Base-by-base conservation (phyloP, 2,797 vertebrate species). In the Lepilemur septentrionalis region DNA sequence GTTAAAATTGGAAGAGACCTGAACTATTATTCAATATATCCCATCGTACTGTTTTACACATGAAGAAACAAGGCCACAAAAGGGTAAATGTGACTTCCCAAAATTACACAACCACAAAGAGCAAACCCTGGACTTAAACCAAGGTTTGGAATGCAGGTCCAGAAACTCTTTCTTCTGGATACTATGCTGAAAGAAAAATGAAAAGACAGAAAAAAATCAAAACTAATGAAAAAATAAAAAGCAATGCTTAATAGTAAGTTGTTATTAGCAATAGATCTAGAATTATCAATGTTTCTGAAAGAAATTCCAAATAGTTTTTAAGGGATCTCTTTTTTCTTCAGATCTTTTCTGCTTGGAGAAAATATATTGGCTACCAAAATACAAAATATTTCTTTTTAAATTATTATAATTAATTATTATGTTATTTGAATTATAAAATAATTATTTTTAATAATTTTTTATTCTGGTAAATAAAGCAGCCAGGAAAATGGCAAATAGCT, bases 1-100 rank as follows among this genome's bases (percentile, higher is more conserved):
- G 63, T 57, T 97, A 80, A 95, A 97, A 94, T 86, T 95, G 57
- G 88, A 95, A 97, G 59, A 23, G 38, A 75, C 17, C 38, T 90
- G 7, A 0, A 91, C 93, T 92, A 85, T 88, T 95, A 73, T 88
- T 96, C 81, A 88, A 55, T 82, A 95, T 90, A 96, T 78, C 75
- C 12, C n/a, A 90, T 82, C 61, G 46, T 89, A 73, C 96, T 84
- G 78, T 96, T 93, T 95, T 63, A 88, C 48, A 70, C 38, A 81
- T 85, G 88, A 88, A 81, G 43, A 92, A 95, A 92, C 13, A 46
- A 91, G 80, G 67, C 80, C 72, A 70, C 79, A 73, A 63, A 18
- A 96, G 38, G 52, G 23, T 69, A 90, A 93, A 63, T 90, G 38
- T 85, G 59, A 96, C 67, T 96, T 87, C 20, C 43, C 67, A 88